phyloP scores from a whole-genome alignment of 2,888 invertebrate genomes.

The Chouioia cunea region DNA sequence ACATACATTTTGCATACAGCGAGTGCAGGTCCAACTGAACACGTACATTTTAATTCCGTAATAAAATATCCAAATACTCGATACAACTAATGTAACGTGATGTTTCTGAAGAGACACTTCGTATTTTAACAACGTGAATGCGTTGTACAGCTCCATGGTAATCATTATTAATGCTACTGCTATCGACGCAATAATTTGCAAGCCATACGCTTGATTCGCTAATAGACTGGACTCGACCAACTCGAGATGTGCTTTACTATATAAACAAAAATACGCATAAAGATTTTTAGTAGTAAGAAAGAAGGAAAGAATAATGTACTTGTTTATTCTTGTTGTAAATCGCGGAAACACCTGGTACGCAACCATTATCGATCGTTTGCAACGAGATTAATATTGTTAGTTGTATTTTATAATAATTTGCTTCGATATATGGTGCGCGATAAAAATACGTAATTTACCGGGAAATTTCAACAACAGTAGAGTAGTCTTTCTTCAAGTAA shows the following conservation, averaged over 20 bases:
- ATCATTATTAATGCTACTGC: conserved; percentile 9
- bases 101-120: neutral
- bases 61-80: conserved; percentile 12
- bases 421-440: too few species aligned
- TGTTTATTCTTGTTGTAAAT: too few species aligned
- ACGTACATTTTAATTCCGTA: conserved; percentile 1
- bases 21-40: conserved; percentile 1
- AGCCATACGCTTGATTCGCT: neutral
- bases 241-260: conserved; percentile 8
- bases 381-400: too few species aligned
- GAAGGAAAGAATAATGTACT: too few species aligned
- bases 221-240: neutral
- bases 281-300: too few species aligned
- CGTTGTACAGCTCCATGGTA: neutral
- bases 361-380: too few species aligned
- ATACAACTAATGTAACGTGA: neutral
- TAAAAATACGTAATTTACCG: neutral
- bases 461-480: too few species aligned
- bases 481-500: too few species aligned
- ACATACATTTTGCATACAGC: conserved; percentile 7
- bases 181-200: conserved; percentile 22
- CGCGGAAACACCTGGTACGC: too few species aligned
- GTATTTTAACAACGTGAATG: neutral
- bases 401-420: neutral
- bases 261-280: too few species aligned